These are phyloP conservation scores for Stenurella melanura DNA, from an alignment of 2,888 invertebrate species.

Conservation along the genomic window DNA sequence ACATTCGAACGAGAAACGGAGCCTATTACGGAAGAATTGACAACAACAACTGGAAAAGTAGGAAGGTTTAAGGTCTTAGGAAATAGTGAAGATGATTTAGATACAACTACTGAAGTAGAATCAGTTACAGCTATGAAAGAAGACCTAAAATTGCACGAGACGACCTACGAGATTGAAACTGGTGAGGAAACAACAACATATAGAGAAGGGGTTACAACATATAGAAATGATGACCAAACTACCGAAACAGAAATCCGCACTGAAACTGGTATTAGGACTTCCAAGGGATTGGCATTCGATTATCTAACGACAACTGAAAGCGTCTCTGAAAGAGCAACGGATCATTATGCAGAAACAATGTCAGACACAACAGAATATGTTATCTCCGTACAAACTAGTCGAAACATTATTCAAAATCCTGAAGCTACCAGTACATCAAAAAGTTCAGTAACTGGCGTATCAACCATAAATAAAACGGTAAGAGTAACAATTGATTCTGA, in stretches of 20 bases:
- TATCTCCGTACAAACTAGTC: too few species aligned
- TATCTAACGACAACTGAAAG: neutral
- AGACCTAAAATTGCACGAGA: neutral
- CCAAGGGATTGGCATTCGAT: constrained; percentile 3
- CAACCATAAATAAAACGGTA: too few species aligned
- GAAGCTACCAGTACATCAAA: too few species aligned
- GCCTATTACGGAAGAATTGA: neutral
- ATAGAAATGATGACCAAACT: constrained; percentile 55
- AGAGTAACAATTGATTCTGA: neutral
- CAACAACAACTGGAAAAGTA: constrained; percentile 51
- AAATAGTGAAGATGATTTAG: neutral
- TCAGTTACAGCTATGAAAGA: constrained; percentile 19
- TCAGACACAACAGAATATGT: neutral
- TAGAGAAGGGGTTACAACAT: constrained; percentile 22
- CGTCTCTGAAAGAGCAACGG: neutral
- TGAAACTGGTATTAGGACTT: constrained; percentile 50
- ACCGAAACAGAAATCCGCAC: constrained; percentile 52
- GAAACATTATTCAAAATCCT: too few species aligned
- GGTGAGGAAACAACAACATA: neutral
- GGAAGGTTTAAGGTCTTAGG: neutral
- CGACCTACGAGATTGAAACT: constrained; percentile 19
- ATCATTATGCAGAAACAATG: neutral
- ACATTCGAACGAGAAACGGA: neutral
- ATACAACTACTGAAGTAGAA: neutral
- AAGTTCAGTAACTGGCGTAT: too few species aligned